Conservation (phyloP, 2,888 invertebrate species). For the Orthosia incerta region DNA sequence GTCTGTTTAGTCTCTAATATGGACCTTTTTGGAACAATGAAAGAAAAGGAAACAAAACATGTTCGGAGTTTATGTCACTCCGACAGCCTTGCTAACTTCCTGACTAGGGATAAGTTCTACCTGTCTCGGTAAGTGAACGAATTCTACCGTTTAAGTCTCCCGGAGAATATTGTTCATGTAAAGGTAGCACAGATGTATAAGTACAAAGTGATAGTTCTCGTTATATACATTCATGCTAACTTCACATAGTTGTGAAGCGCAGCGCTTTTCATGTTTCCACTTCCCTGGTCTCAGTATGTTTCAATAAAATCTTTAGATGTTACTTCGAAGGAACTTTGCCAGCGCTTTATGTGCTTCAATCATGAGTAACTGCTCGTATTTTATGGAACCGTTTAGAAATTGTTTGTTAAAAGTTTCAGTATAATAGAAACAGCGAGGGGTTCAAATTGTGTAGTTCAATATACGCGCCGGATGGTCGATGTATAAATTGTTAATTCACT, state of each 20-base stretch:
- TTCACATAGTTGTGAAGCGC: conserved; percentile 18
- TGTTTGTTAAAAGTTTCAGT: conserved; percentile 18
- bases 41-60: neutral
- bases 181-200: neutral
- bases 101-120: neutral
- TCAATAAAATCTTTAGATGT: conserved; percentile 50
- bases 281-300: conserved; percentile 29
- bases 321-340: conserved; percentile 25
- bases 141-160: conserved; percentile 6
- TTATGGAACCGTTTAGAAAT: conserved; percentile 4
- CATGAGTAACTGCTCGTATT: conserved; percentile 9
- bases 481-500: conserved; percentile 55
- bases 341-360: conserved; percentile 28
- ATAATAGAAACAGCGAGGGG: neutral
- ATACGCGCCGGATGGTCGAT: conserved; percentile 22
- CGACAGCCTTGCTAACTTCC: conserved; percentile 25
- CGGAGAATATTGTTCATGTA: neutral
- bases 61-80: conserved; percentile 6
- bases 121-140: neutral
- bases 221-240: conserved; percentile 8
- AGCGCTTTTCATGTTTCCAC: conserved; percentile 40
- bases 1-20: conserved; percentile 5
- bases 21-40: conserved; percentile 23
- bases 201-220: conserved; percentile 4
- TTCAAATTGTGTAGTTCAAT: conserved; percentile 37